These are phyloP conservation scores for Alectura lathami DNA, from an alignment of 2,113 vertebrate genomes.

Conservation along the genomic window DNA sequence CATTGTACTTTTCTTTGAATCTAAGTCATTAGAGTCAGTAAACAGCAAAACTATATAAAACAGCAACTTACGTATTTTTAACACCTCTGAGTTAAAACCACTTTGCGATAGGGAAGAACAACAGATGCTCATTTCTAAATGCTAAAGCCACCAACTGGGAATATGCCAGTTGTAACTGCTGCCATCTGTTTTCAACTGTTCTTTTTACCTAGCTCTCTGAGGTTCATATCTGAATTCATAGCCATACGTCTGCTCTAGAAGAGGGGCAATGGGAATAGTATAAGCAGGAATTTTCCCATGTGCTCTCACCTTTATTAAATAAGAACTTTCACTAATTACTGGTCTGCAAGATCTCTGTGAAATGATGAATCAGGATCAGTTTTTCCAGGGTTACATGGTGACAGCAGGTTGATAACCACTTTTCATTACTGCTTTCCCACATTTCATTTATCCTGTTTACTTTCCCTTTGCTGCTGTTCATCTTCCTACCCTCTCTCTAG, in stretches of 20 bases:
- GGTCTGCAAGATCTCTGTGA: not conserved
- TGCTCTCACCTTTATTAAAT: conserved; percentile 51
- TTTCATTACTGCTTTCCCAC: conserved; percentile 34
- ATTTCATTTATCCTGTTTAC: conserved; percentile 35
- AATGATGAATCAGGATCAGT: conserved; percentile 52
- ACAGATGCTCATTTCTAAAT: conserved; percentile 84
- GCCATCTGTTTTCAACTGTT: conserved; percentile 84
- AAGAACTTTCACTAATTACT: conserved; percentile 14
- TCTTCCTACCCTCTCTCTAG: conserved; percentile 21
- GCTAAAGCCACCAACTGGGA: conserved; percentile 82
- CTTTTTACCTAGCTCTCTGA: conserved; percentile 78
- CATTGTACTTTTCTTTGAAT: conserved; percentile 71
- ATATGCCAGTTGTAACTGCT: conserved; percentile 80
- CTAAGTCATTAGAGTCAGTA: conserved; percentile 76
- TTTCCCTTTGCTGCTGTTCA: conserved; percentile 38
- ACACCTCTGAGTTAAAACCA: conserved; percentile 78
- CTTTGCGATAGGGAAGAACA: conserved; percentile 74
- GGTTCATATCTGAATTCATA: conserved; percentile 72
- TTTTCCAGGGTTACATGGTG: conserved; percentile 6
- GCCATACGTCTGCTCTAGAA: conserved; percentile 16
- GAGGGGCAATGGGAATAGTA: conserved; percentile 16
- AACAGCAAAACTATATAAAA: conserved; percentile 80
- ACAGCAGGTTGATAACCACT: conserved; percentile 50
- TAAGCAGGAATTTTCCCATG: conserved; percentile 53
- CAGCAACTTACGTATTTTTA: conserved; percentile 79